Conservation (phyloP, 2,797 vertebrate species). For the Falco biarmicus region DNA sequence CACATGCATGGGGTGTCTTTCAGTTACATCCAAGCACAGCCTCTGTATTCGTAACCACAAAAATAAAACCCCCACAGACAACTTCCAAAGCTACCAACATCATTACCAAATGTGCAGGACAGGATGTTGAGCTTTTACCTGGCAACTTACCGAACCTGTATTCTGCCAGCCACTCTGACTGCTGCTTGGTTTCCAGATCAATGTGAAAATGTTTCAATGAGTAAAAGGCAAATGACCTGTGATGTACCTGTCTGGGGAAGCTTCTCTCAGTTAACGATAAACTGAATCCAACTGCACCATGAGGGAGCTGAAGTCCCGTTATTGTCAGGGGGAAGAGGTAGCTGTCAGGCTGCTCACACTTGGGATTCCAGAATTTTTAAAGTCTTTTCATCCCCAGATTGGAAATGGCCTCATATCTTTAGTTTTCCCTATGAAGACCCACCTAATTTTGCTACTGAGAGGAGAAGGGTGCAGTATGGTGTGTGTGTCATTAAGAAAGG, state of each 20-base stretch:
- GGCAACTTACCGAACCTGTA: background rate
- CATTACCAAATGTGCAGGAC: background rate
- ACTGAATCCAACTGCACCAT: background rate
- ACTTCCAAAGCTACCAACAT: background rate
- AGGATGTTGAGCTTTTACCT: background rate
- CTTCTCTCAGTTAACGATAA: background rate
- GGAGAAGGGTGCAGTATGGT: background rate
- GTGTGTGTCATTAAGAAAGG: background rate
- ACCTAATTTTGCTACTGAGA: background rate
- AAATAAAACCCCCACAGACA: background rate
- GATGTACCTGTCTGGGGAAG: background rate
- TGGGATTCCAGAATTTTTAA: background rate
- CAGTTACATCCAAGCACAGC: background rate
- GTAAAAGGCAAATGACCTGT: background rate
- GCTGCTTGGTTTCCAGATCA: background rate
- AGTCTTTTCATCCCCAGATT: background rate
- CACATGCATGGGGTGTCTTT: fast-evolving
- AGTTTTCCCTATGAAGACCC: background rate
- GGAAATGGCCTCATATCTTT: background rate
- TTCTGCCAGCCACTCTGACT: background rate
- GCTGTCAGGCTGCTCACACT: background rate
- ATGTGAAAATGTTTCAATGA: background rate
- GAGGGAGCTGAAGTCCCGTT: background rate
- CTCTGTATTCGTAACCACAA: background rate
- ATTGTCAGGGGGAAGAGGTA: background rate